These are phyloP conservation scores for Zootermopsis nevadensis DNA, from an alignment of 2,888 invertebrate genomes.

Conservation along the genomic window DNA sequence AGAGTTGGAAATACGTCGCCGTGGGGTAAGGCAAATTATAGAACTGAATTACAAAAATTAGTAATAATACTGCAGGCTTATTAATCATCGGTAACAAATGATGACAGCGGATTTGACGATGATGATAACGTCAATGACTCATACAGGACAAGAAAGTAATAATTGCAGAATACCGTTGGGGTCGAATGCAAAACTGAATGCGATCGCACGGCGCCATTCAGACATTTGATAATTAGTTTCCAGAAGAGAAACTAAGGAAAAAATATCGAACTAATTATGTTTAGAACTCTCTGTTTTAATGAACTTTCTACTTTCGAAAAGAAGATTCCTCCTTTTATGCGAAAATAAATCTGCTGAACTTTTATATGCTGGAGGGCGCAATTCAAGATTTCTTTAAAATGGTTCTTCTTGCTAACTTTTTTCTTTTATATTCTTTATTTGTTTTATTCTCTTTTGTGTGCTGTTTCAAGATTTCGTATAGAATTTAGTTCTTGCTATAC, in stretches of 20 bases:
- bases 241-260: constrained; percentile 6
- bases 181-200: constrained; percentile 1
- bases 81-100: constrained; percentile 7
- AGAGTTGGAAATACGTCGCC: background rate
- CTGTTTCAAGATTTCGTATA: background rate
- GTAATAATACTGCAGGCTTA: background rate
- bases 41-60: background rate
- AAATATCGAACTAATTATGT: constrained; percentile 42
- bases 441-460: background rate
- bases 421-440: background rate
- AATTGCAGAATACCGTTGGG: background rate
- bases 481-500: background rate
- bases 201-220: background rate
- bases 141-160: constrained; percentile 14
- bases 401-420: background rate
- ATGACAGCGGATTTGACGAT: background rate
- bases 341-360: background rate
- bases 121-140: background rate
- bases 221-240: constrained; percentile 39
- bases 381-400: background rate
- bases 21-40: background rate
- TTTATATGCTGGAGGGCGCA: background rate
- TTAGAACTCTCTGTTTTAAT: constrained; percentile 38
- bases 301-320: constrained; percentile 30
- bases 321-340: background rate